Base-by-base conservation (phyloP, 2,113 vertebrate genomes). In the Seriola quinqueradiata region DNA sequence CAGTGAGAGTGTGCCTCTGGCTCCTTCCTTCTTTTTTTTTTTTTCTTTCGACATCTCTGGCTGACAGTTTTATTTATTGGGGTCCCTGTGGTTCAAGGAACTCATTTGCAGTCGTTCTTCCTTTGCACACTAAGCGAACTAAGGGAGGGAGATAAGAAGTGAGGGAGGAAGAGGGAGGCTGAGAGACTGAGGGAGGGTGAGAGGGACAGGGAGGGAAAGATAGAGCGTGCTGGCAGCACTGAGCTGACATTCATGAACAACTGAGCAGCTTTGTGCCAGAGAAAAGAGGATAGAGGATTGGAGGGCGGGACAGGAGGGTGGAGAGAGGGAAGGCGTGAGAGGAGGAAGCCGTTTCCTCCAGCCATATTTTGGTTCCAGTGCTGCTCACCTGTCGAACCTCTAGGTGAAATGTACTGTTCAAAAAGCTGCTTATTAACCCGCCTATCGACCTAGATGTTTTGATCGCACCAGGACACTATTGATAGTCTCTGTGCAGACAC, bases 81-180 rank as follows among this genome's bases (percentile, higher is more conserved):
- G 93, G 94, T 95, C 92, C 92, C 94, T 92, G 93, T 92, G 91
- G 94, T 95, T 96, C 94, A 95, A 94, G 93, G 92, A 96, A 95
- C 95, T 95, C 94, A 95, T 96, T 95, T 95, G 92, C 94, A 94
- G 94, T 92, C 86, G 87, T 87, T 95, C 90, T 95, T 93, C 89
- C 93, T 92, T 93, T 91, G 93, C 91, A 92, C 87, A 92, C 90
- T 86, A 92, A 94, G 90, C 91, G 65, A 89, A 88, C 81, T 89
- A 86, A 85, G 82, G 81, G 81, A 86, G 85, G 68, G 87, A 90
- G 92, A 92, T 92, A 92, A 92, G 90, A 80, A 90, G 84, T 60
- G 87, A 86, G 81, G 72, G 72, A 83, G 82, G 77, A 81, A 83
- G 87, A 87, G 84, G 84, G 85, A 74, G 68, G 48, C 67, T 40